A percentile compares a stretch with the other conserved stretches of the same genome.
Conservation (phyloP, 2,113 vertebrate genomes). For the Anoplopoma fimbria region DNA sequence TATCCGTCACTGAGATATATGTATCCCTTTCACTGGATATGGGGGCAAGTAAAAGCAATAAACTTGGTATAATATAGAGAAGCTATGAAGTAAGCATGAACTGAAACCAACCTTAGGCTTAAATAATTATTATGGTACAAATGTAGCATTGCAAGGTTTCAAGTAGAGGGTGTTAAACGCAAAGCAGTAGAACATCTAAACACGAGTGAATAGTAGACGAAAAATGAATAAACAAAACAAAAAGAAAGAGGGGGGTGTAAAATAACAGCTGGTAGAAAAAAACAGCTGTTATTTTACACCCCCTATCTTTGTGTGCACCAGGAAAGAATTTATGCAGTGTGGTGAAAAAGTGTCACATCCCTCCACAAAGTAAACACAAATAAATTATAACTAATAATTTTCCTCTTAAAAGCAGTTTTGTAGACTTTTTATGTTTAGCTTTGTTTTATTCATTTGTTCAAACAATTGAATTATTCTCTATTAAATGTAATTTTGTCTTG, state of each 20-base stretch:
- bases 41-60: not conserved
- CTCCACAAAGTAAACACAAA: not conserved
- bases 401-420: not conserved
- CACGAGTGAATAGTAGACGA: not conserved
- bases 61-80: not conserved
- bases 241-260: not conserved
- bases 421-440: not conserved
- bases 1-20: not conserved
- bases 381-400: no score
- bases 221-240: not conserved
- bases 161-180: not conserved
- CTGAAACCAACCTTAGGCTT: not conserved
- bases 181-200: not conserved
- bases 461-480: not conserved
- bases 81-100: not conserved
- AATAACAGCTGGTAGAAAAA: not conserved
- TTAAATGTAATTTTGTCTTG: not conserved
- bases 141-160: not conserved
- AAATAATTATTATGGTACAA: not conserved
- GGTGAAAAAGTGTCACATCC: not conserved
- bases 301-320: no score
- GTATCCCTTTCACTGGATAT: not conserved
- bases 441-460: not conserved
- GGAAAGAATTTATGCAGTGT: no score
- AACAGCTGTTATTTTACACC: no score